These are phyloP conservation scores for Lasioglossum albipes DNA, from an alignment of 1,140 invertebrate species.

Conservation along the genomic window DNA sequence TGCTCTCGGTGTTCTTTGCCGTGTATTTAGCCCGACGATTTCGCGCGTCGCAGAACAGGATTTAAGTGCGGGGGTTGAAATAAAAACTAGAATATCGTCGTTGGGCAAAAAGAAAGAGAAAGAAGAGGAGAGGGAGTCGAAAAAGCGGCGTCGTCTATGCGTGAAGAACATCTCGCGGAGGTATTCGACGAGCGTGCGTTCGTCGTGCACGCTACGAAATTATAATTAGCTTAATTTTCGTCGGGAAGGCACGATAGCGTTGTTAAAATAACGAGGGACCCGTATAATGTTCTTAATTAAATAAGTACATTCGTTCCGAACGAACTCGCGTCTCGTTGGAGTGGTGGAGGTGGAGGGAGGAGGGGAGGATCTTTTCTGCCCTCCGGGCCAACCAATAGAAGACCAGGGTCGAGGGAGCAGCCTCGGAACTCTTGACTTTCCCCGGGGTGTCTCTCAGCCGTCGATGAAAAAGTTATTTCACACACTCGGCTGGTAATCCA, in stretches of 20 bases:
- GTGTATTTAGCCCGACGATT: no score
- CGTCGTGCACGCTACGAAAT: background rate
- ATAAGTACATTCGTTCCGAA: slow-evolving; percentile 11
- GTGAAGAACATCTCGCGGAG: background rate
- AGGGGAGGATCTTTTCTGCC: background rate
- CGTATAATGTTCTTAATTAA: slow-evolving; percentile 3
- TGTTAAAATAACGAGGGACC: slow-evolving; percentile 16
- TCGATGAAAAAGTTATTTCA: slow-evolving; percentile 43
- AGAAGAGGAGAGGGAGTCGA: background rate
- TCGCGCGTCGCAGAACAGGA: no score
- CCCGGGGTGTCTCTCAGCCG: background rate
- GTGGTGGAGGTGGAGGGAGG: no score
- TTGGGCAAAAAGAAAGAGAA: no score
- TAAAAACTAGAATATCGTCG: no score
- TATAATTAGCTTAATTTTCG: slow-evolving; percentile 18
- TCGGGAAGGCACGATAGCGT: background rate
- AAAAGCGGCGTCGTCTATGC: background rate
- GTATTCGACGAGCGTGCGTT: background rate
- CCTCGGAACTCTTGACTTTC: background rate
- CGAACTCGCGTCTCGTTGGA: background rate
- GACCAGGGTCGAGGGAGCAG: background rate
- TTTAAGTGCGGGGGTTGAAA: no score
- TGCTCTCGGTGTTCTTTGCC: no score
- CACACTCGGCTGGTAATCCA: slow-evolving; percentile 57
- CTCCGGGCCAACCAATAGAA: background rate